phyloP scores from a whole-genome alignment of 1,140 invertebrate genomes.

The Papilio polytes region DNA sequence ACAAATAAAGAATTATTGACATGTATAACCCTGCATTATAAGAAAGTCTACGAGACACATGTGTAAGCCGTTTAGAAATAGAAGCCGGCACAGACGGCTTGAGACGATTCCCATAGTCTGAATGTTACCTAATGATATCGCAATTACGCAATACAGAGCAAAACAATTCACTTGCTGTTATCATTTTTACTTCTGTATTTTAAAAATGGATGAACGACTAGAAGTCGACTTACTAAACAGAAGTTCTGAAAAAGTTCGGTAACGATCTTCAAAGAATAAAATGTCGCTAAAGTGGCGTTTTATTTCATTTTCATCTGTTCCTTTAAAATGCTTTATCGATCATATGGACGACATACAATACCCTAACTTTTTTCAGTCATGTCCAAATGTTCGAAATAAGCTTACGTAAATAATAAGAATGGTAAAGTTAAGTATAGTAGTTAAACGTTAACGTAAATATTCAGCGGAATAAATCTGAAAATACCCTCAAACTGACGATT shows the following conservation, averaged over 20 bases:
- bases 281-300: background rate
- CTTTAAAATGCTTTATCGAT: too few species aligned
- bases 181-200: slow-evolving; percentile 5
- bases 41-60: background rate
- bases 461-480: slow-evolving; percentile 52
- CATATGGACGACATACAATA: too few species aligned
- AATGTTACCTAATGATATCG: slow-evolving; percentile 2
- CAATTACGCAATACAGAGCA: slow-evolving; percentile 49
- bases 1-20: slow-evolving; percentile 19
- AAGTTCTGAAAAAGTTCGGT: too few species aligned
- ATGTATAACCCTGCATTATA: background rate
- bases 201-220: slow-evolving; percentile 32
- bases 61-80: slow-evolving; percentile 25
- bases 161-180: slow-evolving; percentile 37
- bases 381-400: too few species aligned
- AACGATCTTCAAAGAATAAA: background rate
- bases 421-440: background rate
- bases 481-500: slow-evolving; percentile 54
- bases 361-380: too few species aligned
- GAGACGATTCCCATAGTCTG: slow-evolving; percentile 29
- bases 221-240: background rate
- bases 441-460: background rate
- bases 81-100: slow-evolving; percentile 19
- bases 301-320: too few species aligned
- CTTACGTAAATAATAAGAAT: background rate